Percentiles rank a stretch among this genome's conserved stretches.
Evolutionary conservation across 2,888 invertebrate species (phyloP).

Genomic region (Philonicus albiceps): DNA sequence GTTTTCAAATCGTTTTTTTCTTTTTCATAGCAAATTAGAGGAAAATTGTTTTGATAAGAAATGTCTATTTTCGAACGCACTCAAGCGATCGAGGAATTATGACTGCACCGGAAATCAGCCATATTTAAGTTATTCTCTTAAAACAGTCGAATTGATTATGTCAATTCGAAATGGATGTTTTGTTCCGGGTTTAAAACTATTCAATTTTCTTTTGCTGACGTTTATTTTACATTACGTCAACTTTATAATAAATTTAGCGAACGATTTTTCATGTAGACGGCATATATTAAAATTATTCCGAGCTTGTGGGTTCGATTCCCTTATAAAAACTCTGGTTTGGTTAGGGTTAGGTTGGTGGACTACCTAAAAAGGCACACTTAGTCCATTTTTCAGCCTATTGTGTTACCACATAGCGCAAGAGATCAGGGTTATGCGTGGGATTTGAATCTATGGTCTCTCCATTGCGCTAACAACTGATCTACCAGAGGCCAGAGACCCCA

Average conservation of each 20-base stretch:
- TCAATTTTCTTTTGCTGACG: background rate
- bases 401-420: no score
- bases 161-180: background rate
- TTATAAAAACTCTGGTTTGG: no score
- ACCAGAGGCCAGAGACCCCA: no score
- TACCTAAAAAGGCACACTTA: no score
- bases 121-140: background rate
- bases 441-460: no score
- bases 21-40: background rate
- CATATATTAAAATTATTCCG: no score
- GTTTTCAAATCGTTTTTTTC: background rate
- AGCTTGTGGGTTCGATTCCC: no score
- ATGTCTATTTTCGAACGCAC: constrained; percentile 15
- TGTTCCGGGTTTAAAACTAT: background rate
- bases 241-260: background rate
- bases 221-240: background rate
- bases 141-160: background rate
- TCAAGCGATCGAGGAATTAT: background rate
- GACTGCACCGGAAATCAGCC: background rate
- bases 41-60: constrained; percentile 21
- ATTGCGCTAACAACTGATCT: no score
- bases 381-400: no score
- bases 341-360: no score
- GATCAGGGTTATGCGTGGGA: no score
- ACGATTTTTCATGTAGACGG: no score